A percentile compares a stretch with the other conserved stretches of the same genome.
Evolutionary conservation across 2,113 vertebrate species (phyloP).

Genomic region (Thryonomys swinderianus): DNA sequence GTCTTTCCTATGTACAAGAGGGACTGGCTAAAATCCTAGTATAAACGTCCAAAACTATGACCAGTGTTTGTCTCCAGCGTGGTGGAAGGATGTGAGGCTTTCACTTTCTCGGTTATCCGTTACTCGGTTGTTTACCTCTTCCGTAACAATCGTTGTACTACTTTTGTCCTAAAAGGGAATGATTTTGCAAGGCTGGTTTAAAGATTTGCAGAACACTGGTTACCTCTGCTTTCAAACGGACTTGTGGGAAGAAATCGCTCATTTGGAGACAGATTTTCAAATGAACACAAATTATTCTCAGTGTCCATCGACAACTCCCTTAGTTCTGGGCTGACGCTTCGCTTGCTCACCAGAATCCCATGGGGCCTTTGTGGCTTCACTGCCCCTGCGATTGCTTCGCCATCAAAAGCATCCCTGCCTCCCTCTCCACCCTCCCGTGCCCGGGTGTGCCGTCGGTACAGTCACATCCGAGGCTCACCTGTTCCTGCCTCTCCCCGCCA

Average conservation of each 20-base stretch:
- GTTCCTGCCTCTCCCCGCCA: not conserved
- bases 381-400: accelerated
- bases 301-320: not conserved
- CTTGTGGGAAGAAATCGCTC: not conserved
- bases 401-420: not conserved
- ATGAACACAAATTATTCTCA: not conserved
- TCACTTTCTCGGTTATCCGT: not conserved
- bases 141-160: not conserved
- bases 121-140: constrained; percentile 53
- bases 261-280: constrained; percentile 16
- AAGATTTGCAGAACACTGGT: not conserved
- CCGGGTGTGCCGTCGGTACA: no score
- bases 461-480: not conserved
- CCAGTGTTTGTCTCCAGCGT: not conserved
- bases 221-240: not conserved
- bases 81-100: not conserved
- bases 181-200: constrained; percentile 34
- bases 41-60: not conserved
- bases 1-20: not conserved
- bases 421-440: accelerated
- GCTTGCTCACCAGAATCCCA: not conserved
- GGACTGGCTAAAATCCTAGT: not conserved
- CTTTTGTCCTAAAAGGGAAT: constrained; percentile 23
- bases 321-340: not conserved
- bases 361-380: not conserved